Evolutionary conservation across 2,113 vertebrate genomes (phyloP).

Genomic region (Accipiter cooperii): DNA sequence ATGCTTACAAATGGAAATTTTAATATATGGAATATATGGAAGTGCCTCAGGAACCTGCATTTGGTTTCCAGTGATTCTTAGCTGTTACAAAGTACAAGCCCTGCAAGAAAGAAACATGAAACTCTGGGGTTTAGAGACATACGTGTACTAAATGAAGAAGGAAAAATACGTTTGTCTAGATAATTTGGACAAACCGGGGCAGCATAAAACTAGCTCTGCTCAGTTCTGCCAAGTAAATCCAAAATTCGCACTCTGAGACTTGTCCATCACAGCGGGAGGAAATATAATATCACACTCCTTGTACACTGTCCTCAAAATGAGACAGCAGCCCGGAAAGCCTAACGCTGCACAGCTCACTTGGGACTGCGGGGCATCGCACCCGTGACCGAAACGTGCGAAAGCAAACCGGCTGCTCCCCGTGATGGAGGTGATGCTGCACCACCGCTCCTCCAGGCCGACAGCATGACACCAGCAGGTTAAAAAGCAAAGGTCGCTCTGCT

Average conservation of each 20-base stretch:
- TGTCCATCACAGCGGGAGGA: not conserved
- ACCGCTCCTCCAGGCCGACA: not conserved
- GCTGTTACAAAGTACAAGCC: not conserved
- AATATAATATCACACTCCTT: not conserved
- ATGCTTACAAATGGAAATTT: slow-evolving; percentile 5
- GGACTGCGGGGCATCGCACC: accelerated
- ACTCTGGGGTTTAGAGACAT: not conserved
- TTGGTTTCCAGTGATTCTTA: not conserved
- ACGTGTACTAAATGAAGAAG: not conserved
- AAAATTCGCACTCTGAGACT: not conserved
- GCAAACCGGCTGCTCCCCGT: not conserved
- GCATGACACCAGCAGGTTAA: accelerated
- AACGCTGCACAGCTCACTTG: not conserved
- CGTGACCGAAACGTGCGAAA: accelerated
- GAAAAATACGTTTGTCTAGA: not conserved
- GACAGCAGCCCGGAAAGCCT: not conserved
- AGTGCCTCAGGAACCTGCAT: not conserved
- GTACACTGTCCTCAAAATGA: not conserved
- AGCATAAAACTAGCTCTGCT: not conserved
- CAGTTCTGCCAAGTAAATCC: not conserved
- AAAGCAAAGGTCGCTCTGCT: not conserved
- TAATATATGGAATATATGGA: not conserved
- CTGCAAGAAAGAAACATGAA: not conserved
- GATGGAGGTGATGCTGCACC: not conserved
- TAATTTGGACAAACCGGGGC: not conserved